Conservation (phyloP, 2,113 vertebrate species). For the Rhea pennata region DNA sequence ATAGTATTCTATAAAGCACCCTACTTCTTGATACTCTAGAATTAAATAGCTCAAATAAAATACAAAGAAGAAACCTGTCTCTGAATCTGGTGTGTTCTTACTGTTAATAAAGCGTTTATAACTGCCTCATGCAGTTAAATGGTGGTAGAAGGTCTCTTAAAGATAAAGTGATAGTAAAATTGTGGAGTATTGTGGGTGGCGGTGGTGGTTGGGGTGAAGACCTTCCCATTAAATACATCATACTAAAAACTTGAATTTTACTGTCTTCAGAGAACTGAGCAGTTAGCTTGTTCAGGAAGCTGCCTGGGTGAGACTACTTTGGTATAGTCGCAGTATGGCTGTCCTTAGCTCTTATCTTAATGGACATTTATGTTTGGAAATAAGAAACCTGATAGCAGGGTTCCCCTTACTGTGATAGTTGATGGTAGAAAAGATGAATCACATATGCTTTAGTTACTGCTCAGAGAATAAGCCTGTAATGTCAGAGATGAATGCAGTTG, state of each 20-base stretch:
- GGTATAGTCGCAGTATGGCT: too few relatives aligned
- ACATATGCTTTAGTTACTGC: neutral
- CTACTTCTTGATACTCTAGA: conserved; percentile 45
- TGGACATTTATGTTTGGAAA: neutral
- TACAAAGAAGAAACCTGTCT: conserved; percentile 14
- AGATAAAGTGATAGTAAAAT: neutral
- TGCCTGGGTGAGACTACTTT: too few relatives aligned
- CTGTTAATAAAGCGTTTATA: neutral
- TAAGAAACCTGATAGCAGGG: neutral
- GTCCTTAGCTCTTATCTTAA: neutral
- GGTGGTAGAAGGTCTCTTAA: neutral
- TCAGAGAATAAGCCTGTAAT: accelerated
- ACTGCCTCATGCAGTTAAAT: accelerated
- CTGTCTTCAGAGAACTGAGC: neutral
- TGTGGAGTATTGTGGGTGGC: accelerated
- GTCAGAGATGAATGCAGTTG: neutral
- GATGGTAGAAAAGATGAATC: neutral
- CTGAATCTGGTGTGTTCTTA: neutral
- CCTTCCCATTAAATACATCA: accelerated
- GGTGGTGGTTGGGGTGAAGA: too few relatives aligned
- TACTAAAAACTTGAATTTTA: neutral
- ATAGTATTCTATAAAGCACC: conserved; percentile 29
- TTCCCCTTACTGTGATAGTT: neutral
- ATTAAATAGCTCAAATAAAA: conserved; percentile 44
- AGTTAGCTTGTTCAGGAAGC: too few relatives aligned